Evolutionary conservation across 2,113 vertebrate species (phyloP).

Genomic region (rat (Rattus norvegicus)): DNA sequence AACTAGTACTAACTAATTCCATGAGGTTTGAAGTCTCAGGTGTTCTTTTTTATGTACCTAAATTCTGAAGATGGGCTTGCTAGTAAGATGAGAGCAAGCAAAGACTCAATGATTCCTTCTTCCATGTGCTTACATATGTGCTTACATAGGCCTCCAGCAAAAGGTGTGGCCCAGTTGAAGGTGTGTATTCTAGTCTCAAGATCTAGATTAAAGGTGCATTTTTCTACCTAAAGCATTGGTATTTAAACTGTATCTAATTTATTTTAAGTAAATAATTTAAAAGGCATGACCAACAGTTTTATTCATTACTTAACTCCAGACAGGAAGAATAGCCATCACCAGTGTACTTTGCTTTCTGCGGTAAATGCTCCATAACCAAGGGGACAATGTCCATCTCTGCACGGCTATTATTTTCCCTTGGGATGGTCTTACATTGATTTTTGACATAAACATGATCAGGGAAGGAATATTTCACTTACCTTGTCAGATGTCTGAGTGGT

Average conservation of each 20-base stretch:
- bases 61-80: neutral
- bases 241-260: neutral
- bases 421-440: neutral
- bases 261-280: neutral
- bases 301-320: neutral
- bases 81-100: neutral
- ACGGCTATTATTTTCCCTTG: neutral
- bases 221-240: neutral
- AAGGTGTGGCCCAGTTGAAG: neutral
- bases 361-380: neutral
- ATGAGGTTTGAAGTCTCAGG: neutral
- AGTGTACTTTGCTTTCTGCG: neutral
- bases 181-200: neutral
- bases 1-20: no score
- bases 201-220: neutral
- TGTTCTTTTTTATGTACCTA: no score
- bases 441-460: neutral
- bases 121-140: neutral
- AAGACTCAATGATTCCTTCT: rapidly evolving
- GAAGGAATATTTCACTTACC: neutral
- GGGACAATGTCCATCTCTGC: neutral
- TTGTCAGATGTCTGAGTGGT: neutral
- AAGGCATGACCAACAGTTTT: neutral
- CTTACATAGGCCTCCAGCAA: neutral
- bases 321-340: rapidly evolving